A percentile compares a stretch with the other conserved stretches of the same genome.
These are phyloP conservation scores for Paracanthobrama guichenoti DNA, from an alignment of 2,113 vertebrate species.

Conservation along the genomic window DNA sequence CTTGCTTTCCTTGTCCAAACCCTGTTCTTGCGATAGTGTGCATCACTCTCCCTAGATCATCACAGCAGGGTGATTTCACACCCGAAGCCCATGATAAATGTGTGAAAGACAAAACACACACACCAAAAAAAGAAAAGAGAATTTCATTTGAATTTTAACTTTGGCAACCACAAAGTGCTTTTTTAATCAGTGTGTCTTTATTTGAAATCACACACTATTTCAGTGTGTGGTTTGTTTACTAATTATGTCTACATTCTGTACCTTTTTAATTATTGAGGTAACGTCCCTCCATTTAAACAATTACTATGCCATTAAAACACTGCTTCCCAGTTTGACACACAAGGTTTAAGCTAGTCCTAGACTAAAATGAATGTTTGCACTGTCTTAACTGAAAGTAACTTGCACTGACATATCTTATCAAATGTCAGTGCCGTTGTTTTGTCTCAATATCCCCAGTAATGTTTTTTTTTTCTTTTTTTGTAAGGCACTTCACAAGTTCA, in stretches of 20 bases:
- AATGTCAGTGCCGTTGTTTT: too few relatives aligned
- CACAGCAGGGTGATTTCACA: not conserved
- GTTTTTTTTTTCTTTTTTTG: too few relatives aligned
- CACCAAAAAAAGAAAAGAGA: not conserved
- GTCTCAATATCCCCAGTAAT: too few relatives aligned
- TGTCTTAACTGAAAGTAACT: too few relatives aligned
- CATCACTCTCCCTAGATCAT: not conserved
- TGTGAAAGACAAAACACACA: not conserved
- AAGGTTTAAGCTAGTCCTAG: too few relatives aligned
- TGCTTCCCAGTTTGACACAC: not conserved
- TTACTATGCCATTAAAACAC: not conserved
- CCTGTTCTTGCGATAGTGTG: not conserved
- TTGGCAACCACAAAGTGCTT: not conserved
- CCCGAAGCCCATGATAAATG: not conserved
- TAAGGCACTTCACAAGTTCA: too few relatives aligned
- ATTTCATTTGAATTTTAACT: too few relatives aligned
- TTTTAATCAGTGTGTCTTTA: not conserved
- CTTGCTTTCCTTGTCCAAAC: constrained; percentile 25
- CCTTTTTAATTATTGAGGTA: not conserved
- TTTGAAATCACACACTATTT: not conserved
- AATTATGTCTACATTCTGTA: not conserved
- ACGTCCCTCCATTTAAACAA: not conserved
- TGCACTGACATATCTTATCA: too few relatives aligned
- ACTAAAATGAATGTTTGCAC: too few relatives aligned
- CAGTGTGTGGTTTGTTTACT: not conserved